Evolutionary conservation across 2,113 vertebrate genomes (phyloP), one percentile per base, ranked within the genome.

Genomic region (Riparia riparia): DNA sequence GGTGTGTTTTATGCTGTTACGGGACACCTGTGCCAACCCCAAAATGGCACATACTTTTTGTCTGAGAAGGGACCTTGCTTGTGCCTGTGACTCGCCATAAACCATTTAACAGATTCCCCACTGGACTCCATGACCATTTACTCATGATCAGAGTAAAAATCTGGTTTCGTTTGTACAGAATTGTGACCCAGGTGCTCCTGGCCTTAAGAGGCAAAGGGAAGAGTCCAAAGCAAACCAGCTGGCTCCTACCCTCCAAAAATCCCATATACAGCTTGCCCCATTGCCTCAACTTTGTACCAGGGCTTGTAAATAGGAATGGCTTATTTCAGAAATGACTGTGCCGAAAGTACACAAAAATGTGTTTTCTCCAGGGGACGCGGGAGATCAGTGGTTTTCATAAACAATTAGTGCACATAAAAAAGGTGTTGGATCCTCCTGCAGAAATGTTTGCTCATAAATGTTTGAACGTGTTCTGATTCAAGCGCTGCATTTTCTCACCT

Each of bases 251-350:
- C 26, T 94, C 21, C 16, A 54, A 50, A 68, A 1, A 10, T 19
- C 24, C 32, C 47, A n/a, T 4, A 18, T 1, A 2, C 15, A 57
- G 25, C 29, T 31, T 71, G 16, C 51, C n/a, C 2, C 0, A 25
- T 16, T 66, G 20, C 26, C 29, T 39, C 4, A 0, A 2, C 37
- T 71, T 86, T 71, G 11, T 54, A 25, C 25, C 22, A 63, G 32
- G 51, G 19, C 31, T 77, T 65, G 28, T 14, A 65, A n/a, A 65
- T 25, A 44, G 19, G 18, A 45, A 37, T 32, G 18, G 17, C 53
- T 73, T 50, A 49, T 85, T 78, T 42, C 63, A 71, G 73, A 89
- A 54, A 41, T 60, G 3, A 10, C 63, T 12, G 2, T 49, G 12
- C 22, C 44, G 44, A 54, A 84, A 74, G 44, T 47, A 45, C 17